Conservation (phyloP, 2,113 vertebrate species). For the Xenopus tropicalis region UCB_Xtro_10.0 CM004450.2:110377001-110377500, state of each 20-base stretch:
- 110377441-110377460: too few species aligned
- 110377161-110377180: not conserved
- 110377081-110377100: slow-evolving; percentile 14
- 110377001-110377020: not conserved
- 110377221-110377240: slow-evolving; percentile 2
- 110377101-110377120: slow-evolving; percentile 35
- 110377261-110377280: not conserved
- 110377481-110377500: too few species aligned
- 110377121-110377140: slow-evolving; percentile 23
- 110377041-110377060: slow-evolving; percentile 13
- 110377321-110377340: too few species aligned
- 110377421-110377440: too few species aligned
- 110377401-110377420: too few species aligned
- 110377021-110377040: not conserved
- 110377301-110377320: too few species aligned
- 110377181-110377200: slow-evolving; percentile 15
- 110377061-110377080: slow-evolving; percentile 3
- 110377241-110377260: not conserved
- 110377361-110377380: too few species aligned
- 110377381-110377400: too few species aligned
- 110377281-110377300: too few species aligned
- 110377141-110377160: slow-evolving; percentile 14
- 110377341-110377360: too few species aligned
- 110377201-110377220: not conserved
- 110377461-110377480: too few species aligned